These are phyloP conservation scores for Indicator indicator DNA, from an alignment of 2,113 vertebrate genomes.

Conservation along the genomic window DNA sequence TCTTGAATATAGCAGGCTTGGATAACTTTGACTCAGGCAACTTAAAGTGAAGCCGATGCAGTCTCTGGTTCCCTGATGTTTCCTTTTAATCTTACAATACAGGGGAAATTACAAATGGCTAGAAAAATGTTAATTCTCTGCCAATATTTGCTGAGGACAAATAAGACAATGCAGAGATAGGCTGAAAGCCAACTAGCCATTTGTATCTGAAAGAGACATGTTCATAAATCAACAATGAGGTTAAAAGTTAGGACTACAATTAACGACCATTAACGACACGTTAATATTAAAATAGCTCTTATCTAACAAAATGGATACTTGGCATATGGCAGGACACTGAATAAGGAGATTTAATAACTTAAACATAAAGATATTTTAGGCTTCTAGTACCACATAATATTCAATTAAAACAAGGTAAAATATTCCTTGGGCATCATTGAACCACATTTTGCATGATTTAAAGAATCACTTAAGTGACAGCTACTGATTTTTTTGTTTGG, in stretches of 20 bases:
- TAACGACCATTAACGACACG: neutral
- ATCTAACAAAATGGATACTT: neutral
- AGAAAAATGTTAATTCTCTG: constrained; percentile 22
- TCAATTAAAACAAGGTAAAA: neutral
- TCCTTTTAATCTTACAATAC: neutral
- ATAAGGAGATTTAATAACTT: neutral
- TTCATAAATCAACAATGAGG: neutral
- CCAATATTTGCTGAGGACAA: neutral
- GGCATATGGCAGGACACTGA: neutral
- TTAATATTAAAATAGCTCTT: neutral
- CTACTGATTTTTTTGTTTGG: neutral
- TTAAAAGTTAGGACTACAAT: neutral
- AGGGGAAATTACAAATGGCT: neutral
- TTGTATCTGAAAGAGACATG: neutral
- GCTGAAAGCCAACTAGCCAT: neutral
- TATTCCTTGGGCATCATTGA: neutral
- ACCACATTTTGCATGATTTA: neutral
- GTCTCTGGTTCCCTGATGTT: neutral
- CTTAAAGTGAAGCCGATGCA: neutral
- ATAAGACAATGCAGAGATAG: neutral
- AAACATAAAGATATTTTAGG: neutral
- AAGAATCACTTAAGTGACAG: neutral
- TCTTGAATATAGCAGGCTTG: neutral
- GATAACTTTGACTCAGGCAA: neutral
- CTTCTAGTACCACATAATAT: neutral